Evolutionary conservation across 2,888 invertebrate species (phyloP).

Genomic region (Conus canariensis): DNA sequence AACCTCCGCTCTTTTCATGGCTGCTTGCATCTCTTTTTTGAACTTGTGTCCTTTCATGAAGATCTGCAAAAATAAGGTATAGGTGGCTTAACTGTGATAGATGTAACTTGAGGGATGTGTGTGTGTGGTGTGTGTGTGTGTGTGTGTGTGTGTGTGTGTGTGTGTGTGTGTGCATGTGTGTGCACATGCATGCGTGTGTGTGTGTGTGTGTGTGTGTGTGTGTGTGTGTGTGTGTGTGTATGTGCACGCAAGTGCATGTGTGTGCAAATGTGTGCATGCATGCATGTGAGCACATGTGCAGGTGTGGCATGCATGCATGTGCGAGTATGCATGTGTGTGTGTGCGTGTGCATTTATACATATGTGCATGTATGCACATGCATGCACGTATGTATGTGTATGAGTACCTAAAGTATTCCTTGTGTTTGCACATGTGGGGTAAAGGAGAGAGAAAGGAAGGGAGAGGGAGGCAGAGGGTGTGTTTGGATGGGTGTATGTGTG

Average conservation of each 20-base stretch:
- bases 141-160: not conserved
- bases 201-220: too few species aligned
- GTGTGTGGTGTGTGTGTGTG: not conserved
- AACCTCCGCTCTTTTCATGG: constrained; percentile 63
- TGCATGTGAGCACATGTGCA: too few species aligned
- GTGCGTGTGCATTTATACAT: too few species aligned
- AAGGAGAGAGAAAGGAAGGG: too few species aligned
- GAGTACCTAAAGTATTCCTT: too few species aligned
- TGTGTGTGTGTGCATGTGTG: not conserved
- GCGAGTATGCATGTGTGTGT: not conserved
- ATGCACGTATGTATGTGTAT: too few species aligned
- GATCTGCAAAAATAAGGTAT: constrained; percentile 38
- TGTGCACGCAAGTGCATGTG: not conserved
- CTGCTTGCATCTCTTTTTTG: constrained; percentile 59
- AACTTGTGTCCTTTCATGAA: constrained; percentile 53
- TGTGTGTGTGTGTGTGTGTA: too few species aligned
- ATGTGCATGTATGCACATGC: too few species aligned
- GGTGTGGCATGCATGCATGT: not conserved
- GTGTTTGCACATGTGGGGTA: too few species aligned
- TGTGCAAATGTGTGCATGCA: not conserved
- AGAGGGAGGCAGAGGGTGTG: too few species aligned
- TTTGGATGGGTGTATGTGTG: too few species aligned
- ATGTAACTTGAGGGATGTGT: not conserved
- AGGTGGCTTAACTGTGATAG: not conserved
- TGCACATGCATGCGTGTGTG: too few species aligned